phyloP scores from a whole-genome alignment of 2,113 vertebrate genomes.

The Lampris incognitus region DNA sequence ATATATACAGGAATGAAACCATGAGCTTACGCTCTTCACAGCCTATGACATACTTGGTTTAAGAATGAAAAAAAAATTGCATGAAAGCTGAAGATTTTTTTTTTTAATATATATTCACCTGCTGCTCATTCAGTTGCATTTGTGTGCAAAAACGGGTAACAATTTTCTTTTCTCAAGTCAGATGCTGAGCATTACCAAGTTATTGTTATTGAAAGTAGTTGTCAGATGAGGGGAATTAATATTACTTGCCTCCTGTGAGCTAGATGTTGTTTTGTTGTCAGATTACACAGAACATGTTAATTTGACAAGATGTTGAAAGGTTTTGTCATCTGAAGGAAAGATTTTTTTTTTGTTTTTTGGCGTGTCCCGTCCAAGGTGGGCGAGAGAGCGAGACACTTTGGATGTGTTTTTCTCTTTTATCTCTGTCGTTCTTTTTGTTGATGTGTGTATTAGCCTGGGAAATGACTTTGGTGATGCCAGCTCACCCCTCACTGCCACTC shows the following conservation, averaged over 20 bases:
- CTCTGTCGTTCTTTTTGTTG: slow-evolving; percentile 71
- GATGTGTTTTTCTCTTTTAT: slow-evolving; percentile 72
- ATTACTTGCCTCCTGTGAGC: not conserved
- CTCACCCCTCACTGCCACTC: slow-evolving; percentile 85
- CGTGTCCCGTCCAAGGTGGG: slow-evolving; percentile 28
- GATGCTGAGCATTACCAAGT: slow-evolving; percentile 78
- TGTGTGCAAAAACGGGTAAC: slow-evolving; percentile 30
- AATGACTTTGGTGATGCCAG: slow-evolving; percentile 93
- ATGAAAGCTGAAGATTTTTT: slow-evolving; percentile 60
- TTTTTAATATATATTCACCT: slow-evolving; percentile 42
- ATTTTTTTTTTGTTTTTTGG: slow-evolving; percentile 30
- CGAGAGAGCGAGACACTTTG: slow-evolving; percentile 56
- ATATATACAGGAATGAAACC: slow-evolving; percentile 77
- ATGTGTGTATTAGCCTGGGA: slow-evolving; percentile 75
- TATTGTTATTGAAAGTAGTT: slow-evolving; percentile 23
- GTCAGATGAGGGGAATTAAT: not conserved
- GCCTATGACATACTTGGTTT: slow-evolving; percentile 77
- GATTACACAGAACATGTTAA: not conserved
- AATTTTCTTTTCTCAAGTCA: slow-evolving; percentile 25
- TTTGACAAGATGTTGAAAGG: slow-evolving; percentile 10
- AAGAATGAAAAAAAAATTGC: slow-evolving; percentile 45
- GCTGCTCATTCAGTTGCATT: slow-evolving; percentile 65
- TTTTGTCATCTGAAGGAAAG: slow-evolving; percentile 33
- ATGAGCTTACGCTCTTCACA: slow-evolving; percentile 78
- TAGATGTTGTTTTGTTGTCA: slow-evolving; percentile 4